A percentile compares a stretch with the other conserved stretches of the same genome.
Conservation (phyloP, 1,140 invertebrate genomes). For the Heliconius hewitsoni region DNA sequence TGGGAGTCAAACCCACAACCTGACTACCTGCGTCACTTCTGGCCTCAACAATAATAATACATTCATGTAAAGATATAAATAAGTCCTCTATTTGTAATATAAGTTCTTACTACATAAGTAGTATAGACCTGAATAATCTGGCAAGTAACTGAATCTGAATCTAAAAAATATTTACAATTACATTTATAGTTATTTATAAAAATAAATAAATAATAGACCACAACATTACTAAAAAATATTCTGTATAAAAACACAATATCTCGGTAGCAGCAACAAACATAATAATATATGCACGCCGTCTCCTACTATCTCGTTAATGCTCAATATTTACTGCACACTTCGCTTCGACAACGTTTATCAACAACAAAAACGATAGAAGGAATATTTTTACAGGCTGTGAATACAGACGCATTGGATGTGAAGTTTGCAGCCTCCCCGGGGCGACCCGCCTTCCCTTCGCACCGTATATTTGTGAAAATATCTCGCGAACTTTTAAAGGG, state of each 20-base stretch:
- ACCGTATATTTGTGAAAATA: constrained; percentile 67
- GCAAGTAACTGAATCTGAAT: too few relatives aligned
- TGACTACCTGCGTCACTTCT: too few relatives aligned
- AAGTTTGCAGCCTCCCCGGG: constrained; percentile 55
- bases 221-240: not conserved
- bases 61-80: too few relatives aligned
- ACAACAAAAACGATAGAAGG: constrained; percentile 59
- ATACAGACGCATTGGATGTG: constrained; percentile 60
- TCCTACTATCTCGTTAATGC: constrained; percentile 41
- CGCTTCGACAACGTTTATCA: constrained; percentile 19
- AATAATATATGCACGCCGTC: not conserved
- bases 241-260: not conserved
- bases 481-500: constrained; percentile 63
- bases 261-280: not conserved
- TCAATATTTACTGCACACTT: constrained; percentile 33
- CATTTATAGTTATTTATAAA: not conserved
- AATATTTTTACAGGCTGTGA: constrained; percentile 72
- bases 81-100: too few relatives aligned
- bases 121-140: too few relatives aligned
- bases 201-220: not conserved
- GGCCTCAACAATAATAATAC: too few relatives aligned
- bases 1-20: too few relatives aligned
- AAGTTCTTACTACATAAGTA: too few relatives aligned
- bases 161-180: too few relatives aligned
- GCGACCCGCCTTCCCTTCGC: constrained; percentile 54